Conservation (phyloP, 2,113 vertebrate genomes). For the Cyprinodon tularosa region DNA sequence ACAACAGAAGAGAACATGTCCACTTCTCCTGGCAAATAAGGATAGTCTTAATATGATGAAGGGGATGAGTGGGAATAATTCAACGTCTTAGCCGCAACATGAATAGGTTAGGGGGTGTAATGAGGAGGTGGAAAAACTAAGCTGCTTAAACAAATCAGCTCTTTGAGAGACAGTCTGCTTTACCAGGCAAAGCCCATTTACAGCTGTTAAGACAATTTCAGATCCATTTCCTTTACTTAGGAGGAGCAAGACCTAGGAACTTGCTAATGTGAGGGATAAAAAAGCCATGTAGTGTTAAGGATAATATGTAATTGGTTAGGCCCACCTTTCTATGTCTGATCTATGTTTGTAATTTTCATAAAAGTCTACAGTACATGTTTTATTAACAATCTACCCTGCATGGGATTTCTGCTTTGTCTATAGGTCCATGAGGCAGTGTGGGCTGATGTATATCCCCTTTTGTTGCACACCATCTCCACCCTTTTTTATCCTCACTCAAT, state of each 20-base stretch:
- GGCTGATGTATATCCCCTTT: conserved; percentile 45
- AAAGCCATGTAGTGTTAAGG: conserved; percentile 26
- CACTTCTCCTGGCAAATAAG: conserved; percentile 54
- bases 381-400: not conserved
- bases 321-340: conserved; percentile 1
- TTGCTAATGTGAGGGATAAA: conserved; percentile 29
- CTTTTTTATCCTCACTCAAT: conserved; percentile 16
- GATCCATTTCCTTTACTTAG: conserved; percentile 43
- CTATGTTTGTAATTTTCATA: conserved; percentile 4
- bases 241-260: conserved; percentile 26
- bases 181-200: conserved; percentile 73
- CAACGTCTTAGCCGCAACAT: conserved; percentile 53
- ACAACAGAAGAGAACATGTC: conserved; percentile 41
- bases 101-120: conserved; percentile 72
- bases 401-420: conserved; percentile 4
- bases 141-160: conserved; percentile 76
- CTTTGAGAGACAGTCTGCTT: conserved; percentile 70
- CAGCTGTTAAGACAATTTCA: conserved; percentile 73
- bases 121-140: conserved; percentile 76
- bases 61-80: conserved; percentile 58
- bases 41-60: conserved; percentile 47
- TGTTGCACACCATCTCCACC: conserved; percentile 27
- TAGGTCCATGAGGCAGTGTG: not conserved
- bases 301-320: not conserved
- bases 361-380: not conserved